Percentiles rank a stretch among this genome's conserved stretches.
Evolutionary conservation across 1,140 invertebrate species (phyloP).

Genomic region (Paraescarpia echinospica): DNA sequence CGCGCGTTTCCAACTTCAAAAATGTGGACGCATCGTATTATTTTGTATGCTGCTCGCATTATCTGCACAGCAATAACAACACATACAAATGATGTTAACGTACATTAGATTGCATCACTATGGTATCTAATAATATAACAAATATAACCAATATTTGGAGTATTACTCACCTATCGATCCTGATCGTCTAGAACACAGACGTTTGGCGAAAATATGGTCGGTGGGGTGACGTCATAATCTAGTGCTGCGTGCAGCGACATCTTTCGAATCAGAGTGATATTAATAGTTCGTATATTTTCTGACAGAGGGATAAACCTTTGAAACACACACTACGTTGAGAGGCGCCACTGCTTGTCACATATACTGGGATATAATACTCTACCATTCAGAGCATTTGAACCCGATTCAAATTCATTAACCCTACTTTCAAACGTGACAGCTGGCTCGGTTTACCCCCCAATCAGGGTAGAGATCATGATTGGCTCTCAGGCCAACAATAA

Average conservation of each 20-base stretch:
- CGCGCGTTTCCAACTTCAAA: constrained; percentile 3
- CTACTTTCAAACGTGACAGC: too few relatives aligned
- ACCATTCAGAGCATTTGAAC: too few relatives aligned
- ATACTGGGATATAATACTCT: too few relatives aligned
- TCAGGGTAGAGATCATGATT: too few relatives aligned
- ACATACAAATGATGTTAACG: not conserved
- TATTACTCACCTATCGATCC: constrained; percentile 1
- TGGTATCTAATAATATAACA: not conserved
- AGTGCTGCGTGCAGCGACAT: not conserved
- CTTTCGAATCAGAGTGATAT: not conserved
- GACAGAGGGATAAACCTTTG: not conserved
- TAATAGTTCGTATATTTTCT: not conserved
- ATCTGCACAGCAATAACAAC: not conserved
- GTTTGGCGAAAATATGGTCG: not conserved
- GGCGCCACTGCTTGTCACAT: too few relatives aligned
- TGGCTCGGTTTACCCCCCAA: too few relatives aligned
- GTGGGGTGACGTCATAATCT: not conserved
- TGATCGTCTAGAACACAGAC: not conserved
- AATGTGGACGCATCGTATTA: not conserved
- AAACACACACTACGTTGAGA: not conserved
- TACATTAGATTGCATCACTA: not conserved
- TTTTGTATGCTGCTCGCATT: not conserved
- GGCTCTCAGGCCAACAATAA: too few relatives aligned
- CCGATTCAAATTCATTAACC: too few relatives aligned
- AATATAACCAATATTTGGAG: not conserved